phyloP scores from a whole-genome alignment of 2,888 invertebrate genomes.

The Anoncus sp. region DNA sequence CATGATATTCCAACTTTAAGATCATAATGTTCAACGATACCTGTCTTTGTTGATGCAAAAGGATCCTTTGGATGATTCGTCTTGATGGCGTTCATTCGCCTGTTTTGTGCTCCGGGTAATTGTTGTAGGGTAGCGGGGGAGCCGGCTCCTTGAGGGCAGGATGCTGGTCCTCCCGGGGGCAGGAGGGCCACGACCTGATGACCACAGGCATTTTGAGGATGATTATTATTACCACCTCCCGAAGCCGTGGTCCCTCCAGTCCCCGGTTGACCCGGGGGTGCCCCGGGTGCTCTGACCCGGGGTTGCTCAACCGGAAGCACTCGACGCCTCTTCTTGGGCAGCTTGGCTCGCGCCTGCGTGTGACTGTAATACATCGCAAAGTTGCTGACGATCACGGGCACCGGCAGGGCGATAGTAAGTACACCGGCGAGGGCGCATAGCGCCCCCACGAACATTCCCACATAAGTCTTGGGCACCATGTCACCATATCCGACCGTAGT shows the following conservation, averaged over 20 bases:
- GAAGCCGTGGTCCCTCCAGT: slow-evolving; percentile 78
- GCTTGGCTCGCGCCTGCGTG: slow-evolving; percentile 98
- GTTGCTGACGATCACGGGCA: slow-evolving; percentile 99
- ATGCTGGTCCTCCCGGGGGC: slow-evolving; percentile 68
- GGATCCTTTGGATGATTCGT: slow-evolving; percentile 93
- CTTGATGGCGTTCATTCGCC: slow-evolving; percentile 95
- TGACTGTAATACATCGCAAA: slow-evolving; percentile 99
- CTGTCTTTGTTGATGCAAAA: slow-evolving; percentile 91
- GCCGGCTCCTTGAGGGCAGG: slow-evolving; percentile 83
- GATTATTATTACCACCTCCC: slow-evolving; percentile 71
- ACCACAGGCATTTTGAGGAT: slow-evolving; percentile 68
- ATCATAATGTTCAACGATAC: slow-evolving; percentile 84
- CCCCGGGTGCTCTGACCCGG: slow-evolving; percentile 82
- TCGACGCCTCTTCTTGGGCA: slow-evolving; percentile 98
- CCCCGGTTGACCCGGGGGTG: slow-evolving; percentile 77
- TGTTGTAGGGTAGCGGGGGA: slow-evolving; percentile 62
- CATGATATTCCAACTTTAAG: no score
- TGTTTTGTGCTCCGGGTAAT: slow-evolving; percentile 86
- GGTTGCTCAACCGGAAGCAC: slow-evolving; percentile 98
- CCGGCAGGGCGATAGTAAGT: slow-evolving; percentile 98
- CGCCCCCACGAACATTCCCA: slow-evolving; percentile 99
- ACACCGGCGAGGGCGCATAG: slow-evolving; percentile 99
- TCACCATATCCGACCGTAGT: slow-evolving; percentile 99
- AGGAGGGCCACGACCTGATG: slow-evolving; percentile 69
- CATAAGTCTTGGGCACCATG: slow-evolving; percentile 99